Evolutionary conservation across 2,113 vertebrate genomes (phyloP).

Genomic region (Peromyscus leucopus): DNA sequence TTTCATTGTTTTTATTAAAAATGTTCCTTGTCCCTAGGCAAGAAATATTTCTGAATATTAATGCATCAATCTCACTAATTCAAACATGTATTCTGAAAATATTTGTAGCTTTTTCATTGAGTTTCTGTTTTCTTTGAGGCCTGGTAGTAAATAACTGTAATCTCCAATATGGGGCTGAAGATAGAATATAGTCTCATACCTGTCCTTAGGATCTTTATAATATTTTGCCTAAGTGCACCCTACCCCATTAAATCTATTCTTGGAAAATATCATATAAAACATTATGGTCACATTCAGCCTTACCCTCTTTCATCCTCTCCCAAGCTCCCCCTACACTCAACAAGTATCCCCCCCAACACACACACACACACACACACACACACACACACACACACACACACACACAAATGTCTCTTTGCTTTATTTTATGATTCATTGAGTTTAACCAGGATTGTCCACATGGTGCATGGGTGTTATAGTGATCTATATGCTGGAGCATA

Average conservation of each 20-base stretch:
- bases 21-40: background rate
- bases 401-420: background rate
- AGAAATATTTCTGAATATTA: background rate
- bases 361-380: background rate
- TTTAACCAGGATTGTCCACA: background rate
- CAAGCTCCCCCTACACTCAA: background rate
- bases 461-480: background rate
- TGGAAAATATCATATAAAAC: background rate
- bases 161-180: background rate
- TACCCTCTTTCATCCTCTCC: background rate
- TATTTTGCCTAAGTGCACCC: background rate
- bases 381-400: background rate
- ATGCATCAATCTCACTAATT: constrained; percentile 1
- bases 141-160: background rate
- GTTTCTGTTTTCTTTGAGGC: constrained; percentile 17
- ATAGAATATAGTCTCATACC: background rate
- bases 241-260: background rate
- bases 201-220: background rate
- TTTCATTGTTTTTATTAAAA: constrained; percentile 13
- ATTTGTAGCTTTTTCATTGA: background rate
- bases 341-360: background rate
- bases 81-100: background rate
- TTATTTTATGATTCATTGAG: background rate
- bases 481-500: background rate
- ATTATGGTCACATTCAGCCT: background rate